Evolutionary conservation across 2,888 invertebrate genomes (phyloP).

Genomic region (Synanthedon myopaeformis): DNA sequence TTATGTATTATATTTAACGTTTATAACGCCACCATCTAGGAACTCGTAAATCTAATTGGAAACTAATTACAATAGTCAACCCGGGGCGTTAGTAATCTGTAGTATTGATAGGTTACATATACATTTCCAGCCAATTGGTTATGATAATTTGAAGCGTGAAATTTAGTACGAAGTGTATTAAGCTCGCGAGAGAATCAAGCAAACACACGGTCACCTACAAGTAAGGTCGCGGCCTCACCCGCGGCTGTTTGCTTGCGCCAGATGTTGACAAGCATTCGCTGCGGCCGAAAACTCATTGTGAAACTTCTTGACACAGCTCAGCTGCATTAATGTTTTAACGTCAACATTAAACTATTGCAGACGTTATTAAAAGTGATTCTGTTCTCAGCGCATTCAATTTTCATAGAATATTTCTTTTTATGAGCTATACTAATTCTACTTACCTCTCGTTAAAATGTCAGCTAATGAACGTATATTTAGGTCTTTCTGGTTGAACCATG

Average conservation of each 20-base stretch:
- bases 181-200: background rate
- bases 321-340: conserved; percentile 36
- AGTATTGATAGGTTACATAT: no score
- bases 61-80: no score
- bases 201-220: conserved; percentile 23
- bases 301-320: conserved; percentile 48
- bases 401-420: background rate
- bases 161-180: background rate
- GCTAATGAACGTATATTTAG: no score
- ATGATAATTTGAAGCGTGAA: background rate
- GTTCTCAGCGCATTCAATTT: background rate
- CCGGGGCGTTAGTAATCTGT: no score
- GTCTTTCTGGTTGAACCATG: no score
- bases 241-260: conserved; percentile 52
- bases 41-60: no score
- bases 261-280: conserved; percentile 34
- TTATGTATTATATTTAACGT: no score
- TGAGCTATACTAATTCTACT: background rate
- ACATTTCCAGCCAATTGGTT: background rate
- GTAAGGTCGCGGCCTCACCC: conserved; percentile 59
- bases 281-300: conserved; percentile 60
- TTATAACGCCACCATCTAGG: no score
- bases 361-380: conserved; percentile 37
- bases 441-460: no score
- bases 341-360: conserved; percentile 41